Percentiles rank a stretch among this genome's conserved stretches.
These are phyloP conservation scores for Linhomoeus sp. DNA, from an alignment of 2,888 invertebrate species.

Conservation along the genomic window DNA sequence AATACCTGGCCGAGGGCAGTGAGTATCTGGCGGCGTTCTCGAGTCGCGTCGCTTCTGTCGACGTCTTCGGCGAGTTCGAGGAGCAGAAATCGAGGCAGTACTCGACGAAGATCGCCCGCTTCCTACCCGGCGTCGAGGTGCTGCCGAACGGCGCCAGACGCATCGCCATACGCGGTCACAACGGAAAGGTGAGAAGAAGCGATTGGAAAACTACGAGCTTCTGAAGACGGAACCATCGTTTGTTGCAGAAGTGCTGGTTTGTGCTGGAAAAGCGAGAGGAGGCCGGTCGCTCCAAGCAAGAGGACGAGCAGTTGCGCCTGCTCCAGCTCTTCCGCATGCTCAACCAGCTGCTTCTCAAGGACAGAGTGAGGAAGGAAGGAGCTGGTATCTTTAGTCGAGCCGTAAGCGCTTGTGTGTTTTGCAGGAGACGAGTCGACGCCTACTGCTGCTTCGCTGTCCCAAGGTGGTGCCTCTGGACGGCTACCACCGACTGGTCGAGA, in stretches of 20 bases:
- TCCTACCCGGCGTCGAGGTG: constrained; percentile 88
- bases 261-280: constrained; percentile 6
- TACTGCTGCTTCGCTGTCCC: constrained; percentile 77
- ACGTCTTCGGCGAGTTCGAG: constrained; percentile 53
- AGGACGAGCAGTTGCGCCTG: constrained; percentile 39
- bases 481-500: constrained; percentile 35
- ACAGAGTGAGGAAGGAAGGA: constrained; percentile 41
- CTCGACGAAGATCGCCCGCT: constrained; percentile 77
- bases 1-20: constrained; percentile 4
- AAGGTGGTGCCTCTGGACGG: constrained; percentile 88
- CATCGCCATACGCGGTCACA: constrained; percentile 79
- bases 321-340: constrained; percentile 76
- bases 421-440: constrained; percentile 63
- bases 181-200: constrained; percentile 46
- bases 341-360: constrained; percentile 77
- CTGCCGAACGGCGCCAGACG: constrained; percentile 84
- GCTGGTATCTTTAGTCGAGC: neutral
- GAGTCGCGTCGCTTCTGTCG: constrained; percentile 12
- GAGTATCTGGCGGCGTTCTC: constrained; percentile 10
- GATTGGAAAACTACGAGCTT: constrained; percentile 41
- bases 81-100: constrained; percentile 73
- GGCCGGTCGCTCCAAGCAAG: neutral
- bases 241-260: constrained; percentile 8
- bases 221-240: neutral
- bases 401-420: constrained; percentile 6